These are phyloP conservation scores for Zaprionus taronus DNA, from an alignment of 1,140 invertebrate species.

Conservation along the genomic window DNA sequence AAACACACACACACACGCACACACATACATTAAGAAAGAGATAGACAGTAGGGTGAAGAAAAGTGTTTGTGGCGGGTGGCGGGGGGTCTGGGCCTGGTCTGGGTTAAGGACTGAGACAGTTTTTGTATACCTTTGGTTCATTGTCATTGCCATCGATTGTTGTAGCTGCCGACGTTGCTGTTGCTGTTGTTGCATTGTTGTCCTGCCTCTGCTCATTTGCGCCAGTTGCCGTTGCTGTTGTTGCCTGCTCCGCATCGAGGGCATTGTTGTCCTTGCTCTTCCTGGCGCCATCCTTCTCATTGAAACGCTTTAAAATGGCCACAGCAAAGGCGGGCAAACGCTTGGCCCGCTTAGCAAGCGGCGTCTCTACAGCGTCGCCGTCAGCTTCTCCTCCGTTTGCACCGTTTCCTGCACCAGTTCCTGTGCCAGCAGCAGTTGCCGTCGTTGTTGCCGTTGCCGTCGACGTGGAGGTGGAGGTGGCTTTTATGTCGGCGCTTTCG, in stretches of 20 bases:
- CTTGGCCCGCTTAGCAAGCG: slow-evolving; percentile 63
- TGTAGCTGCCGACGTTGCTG: slow-evolving; percentile 46
- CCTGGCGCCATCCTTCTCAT: slow-evolving; percentile 64
- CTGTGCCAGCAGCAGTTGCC: slow-evolving; percentile 21
- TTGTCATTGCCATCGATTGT: slow-evolving; percentile 83
- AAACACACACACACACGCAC: slow-evolving; percentile 15
- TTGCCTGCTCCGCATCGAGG: slow-evolving; percentile 52
- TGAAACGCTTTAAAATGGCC: slow-evolving; percentile 77
- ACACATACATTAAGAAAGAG: slow-evolving; percentile 14
- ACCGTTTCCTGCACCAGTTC: slow-evolving; percentile 21
- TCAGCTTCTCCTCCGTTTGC: neutral
- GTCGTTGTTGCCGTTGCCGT: slow-evolving; percentile 60
- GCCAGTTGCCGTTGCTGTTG: slow-evolving; percentile 41
- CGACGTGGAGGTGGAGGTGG: slow-evolving; percentile 69
- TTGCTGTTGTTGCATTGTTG: slow-evolving; percentile 28
- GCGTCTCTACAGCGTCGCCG: neutral
- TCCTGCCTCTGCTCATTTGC: slow-evolving; percentile 42
- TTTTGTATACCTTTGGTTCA: slow-evolving; percentile 83
- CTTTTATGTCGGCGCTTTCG: slow-evolving; percentile 85
- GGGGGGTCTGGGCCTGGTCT: neutral
- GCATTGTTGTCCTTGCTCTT: slow-evolving; percentile 67
- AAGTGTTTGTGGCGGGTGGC: neutral
- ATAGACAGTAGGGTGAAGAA: neutral
- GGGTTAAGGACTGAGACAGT: slow-evolving; percentile 38
- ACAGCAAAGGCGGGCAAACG: slow-evolving; percentile 74